phyloP scores from a whole-genome alignment of 2,113 vertebrate genomes.

The Desmodus rotundus region DNA sequence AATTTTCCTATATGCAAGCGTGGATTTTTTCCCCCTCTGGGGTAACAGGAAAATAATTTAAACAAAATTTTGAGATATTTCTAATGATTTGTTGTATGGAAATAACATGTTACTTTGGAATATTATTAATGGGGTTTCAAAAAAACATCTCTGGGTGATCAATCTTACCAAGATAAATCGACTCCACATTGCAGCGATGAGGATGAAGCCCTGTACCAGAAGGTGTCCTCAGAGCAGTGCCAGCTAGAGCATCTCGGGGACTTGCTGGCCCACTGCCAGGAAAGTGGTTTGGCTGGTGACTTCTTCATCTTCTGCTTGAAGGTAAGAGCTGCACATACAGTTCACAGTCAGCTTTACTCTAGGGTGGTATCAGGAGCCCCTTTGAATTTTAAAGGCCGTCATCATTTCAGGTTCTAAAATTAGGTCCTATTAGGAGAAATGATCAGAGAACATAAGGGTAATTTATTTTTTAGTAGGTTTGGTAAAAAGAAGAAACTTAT shows the following conservation, averaged over 20 bases:
- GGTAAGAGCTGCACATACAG: constrained; percentile 74
- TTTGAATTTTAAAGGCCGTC: constrained; percentile 14
- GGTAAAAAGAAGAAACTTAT: not conserved
- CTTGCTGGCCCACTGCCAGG: constrained; percentile 86
- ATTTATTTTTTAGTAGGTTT: not conserved
- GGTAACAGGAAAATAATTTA: constrained; percentile 2
- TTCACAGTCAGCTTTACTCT: not conserved
- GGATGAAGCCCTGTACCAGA: constrained; percentile 91
- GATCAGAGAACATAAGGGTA: not conserved
- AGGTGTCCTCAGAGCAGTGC: constrained; percentile 90
- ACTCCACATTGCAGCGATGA: constrained; percentile 80
- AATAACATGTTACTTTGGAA: not conserved
- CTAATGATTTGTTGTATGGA: not conserved
- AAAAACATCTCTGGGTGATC: not conserved
- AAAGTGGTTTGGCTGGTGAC: constrained; percentile 88
- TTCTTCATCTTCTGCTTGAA: constrained; percentile 93
- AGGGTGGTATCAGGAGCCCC: not conserved
- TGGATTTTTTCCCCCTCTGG: not conserved
- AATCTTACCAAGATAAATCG: not conserved
- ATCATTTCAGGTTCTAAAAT: constrained; percentile 24
- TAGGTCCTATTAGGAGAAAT: not conserved
- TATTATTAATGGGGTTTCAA: not conserved
- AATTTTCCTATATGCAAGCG: not conserved
- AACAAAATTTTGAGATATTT: not conserved
- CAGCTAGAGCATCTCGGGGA: constrained; percentile 86